Conservation (phyloP, 1,140 invertebrate species). For the Leptinotarsa defecta region DNA sequence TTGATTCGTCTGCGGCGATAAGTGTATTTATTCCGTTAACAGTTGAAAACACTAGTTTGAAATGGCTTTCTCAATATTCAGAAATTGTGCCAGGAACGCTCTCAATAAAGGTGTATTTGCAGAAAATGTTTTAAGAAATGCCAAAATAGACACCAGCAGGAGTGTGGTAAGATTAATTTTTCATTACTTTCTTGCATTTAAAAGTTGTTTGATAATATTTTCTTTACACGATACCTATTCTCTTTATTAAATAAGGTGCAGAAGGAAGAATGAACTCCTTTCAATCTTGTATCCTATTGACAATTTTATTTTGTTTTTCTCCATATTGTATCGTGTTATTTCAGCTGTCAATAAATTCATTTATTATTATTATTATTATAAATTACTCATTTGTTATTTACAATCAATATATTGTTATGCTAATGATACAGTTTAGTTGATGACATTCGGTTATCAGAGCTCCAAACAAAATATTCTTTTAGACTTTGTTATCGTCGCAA, state of each 20-base stretch:
- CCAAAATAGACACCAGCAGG: constrained; percentile 27
- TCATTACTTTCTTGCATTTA: too few relatives aligned
- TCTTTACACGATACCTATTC: neutral
- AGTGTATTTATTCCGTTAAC: neutral
- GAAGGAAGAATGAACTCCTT: too few relatives aligned
- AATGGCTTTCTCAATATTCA: constrained; percentile 40
- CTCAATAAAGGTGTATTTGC: constrained; percentile 23
- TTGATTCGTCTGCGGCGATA: neutral
- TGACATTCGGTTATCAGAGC: too few relatives aligned
- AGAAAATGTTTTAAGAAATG: constrained; percentile 22
- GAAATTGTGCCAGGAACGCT: constrained; percentile 34
- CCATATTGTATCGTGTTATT: too few relatives aligned
- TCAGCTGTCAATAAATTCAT: too few relatives aligned
- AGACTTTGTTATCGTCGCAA: too few relatives aligned
- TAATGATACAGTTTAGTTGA: too few relatives aligned
- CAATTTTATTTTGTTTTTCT: too few relatives aligned
- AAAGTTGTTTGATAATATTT: neutral
- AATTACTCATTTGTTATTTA: neutral
- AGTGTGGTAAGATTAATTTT: constrained; percentile 27
- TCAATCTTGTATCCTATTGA: too few relatives aligned
- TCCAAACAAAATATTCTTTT: too few relatives aligned
- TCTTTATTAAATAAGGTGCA: neutral
- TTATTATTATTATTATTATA: too few relatives aligned
- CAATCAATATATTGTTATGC: neutral
- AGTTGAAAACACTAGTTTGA: neutral